phyloP scores from a whole-genome alignment of 2,888 invertebrate species.

The Cheilosia variabilis region DNA sequence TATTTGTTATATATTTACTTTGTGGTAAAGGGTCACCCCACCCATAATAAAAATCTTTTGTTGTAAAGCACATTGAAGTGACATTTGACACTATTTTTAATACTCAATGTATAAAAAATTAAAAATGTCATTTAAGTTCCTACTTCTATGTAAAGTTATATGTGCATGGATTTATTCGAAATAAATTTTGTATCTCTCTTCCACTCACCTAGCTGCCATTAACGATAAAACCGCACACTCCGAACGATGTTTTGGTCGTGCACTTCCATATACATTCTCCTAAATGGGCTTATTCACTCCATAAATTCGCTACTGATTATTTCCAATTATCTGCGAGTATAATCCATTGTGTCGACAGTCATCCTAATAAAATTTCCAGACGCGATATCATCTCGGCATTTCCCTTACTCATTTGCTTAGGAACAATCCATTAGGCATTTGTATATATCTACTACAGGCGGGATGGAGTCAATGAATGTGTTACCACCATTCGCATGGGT shows the following conservation, averaged over 20 bases:
- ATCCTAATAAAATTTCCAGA: conserved; percentile 70
- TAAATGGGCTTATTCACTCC: conserved; percentile 65
- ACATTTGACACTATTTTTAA: too few species aligned
- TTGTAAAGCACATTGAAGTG: too few species aligned
- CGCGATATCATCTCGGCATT: conserved; percentile 55
- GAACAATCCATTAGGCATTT: conserved; percentile 55
- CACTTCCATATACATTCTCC: conserved; percentile 21
- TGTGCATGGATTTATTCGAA: too few species aligned
- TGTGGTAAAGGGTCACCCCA: too few species aligned
- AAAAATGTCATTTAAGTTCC: too few species aligned
- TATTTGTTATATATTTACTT: too few species aligned
- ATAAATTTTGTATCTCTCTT: too few species aligned
- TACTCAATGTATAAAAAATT: too few species aligned
- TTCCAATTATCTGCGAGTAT: conserved; percentile 64
- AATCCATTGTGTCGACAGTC: conserved; percentile 73
- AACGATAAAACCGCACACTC: conserved; percentile 30
- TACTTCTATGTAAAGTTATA: too few species aligned
- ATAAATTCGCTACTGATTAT: conserved; percentile 71
- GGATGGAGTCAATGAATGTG: conserved; percentile 12
- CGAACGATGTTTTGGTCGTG: neutral
- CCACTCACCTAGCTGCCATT: conserved; percentile 30
- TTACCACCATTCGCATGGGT: conserved; percentile 2
- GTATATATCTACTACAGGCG: neutral
- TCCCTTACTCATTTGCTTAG: conserved; percentile 46
- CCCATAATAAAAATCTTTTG: too few species aligned